These are phyloP conservation scores for Aphis gossypii DNA, from an alignment of 1,140 invertebrate species.

Conservation along the genomic window DNA sequence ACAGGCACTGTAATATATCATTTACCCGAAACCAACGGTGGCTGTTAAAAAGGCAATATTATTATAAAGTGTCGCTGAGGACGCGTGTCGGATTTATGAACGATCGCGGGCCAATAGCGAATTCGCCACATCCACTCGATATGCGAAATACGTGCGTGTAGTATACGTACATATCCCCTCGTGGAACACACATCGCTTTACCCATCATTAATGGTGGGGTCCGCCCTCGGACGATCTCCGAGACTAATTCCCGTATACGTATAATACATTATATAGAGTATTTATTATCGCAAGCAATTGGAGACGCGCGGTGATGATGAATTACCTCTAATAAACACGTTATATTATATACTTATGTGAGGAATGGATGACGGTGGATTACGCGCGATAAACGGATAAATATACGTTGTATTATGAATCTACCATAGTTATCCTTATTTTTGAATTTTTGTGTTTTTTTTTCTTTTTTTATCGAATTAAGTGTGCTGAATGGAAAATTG, in stretches of 20 bases:
- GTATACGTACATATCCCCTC: background rate
- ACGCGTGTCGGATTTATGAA: constrained; percentile 57
- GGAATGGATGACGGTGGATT: background rate
- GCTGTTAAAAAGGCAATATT: constrained; percentile 31
- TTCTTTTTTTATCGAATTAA: background rate
- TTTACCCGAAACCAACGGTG: background rate
- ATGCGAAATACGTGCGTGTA: background rate
- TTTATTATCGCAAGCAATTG: constrained; percentile 24
- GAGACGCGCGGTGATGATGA: constrained; percentile 27
- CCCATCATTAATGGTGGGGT: constrained; percentile 11
- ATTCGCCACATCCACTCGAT: constrained; percentile 53
- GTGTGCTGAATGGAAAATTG: constrained; percentile 15
- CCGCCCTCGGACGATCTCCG: constrained; percentile 40
- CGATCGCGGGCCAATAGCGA: constrained; percentile 10
- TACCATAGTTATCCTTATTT: background rate
- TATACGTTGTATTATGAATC: background rate
- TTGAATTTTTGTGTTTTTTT: background rate
- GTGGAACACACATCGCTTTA: background rate
- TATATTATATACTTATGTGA: background rate
- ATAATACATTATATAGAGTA: constrained; percentile 1
- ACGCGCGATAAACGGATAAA: background rate
- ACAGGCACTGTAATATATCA: background rate
- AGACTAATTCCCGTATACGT: constrained; percentile 35
- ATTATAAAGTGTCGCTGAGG: background rate
- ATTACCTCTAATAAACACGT: constrained; percentile 56